Base-by-base conservation (phyloP, 2,797 vertebrate genomes). In the Melanotaenia trifasciata region DNA sequence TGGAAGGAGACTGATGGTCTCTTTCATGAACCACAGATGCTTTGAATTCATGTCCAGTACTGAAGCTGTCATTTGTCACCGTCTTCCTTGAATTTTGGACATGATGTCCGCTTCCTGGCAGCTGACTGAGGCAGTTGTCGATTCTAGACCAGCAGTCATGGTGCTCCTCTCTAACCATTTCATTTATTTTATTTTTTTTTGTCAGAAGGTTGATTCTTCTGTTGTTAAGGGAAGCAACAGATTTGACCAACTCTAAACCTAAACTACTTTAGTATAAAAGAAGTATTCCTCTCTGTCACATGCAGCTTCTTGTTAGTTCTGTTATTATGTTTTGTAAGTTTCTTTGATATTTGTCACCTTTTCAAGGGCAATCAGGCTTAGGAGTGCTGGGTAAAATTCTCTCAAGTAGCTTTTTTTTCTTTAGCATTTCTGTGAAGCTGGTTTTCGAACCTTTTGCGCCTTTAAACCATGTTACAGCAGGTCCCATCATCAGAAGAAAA, bases 301-400 rank as follows among this genome's bases (percentile, higher is more conserved):
- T 59, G 43, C 26, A 6, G 59, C 64, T 64, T 61, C 66, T 33
- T 54, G 56, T 76, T 60, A 36, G 70, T 70, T 72, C 28, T 30
- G 28, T 33, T 33, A 33, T 33, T 6, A 33, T 33, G 32, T 33
- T 33, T 7, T 33, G 32, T 73, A 53, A 40, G 32, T 73, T 72
- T 80, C 43, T 16, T 67, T 72, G 60, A 64, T 30, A 67, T 67
- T 50, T 64, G 65, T 78, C 59, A 60, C 81, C 73, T 73, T 84
- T 82, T 87, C 62, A 85, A 92, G 81, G 85, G 79, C 77, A 36
- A 47, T 65, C 60, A 40, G 47, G 75, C 63, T 76, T 65, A 68
- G 61, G 64, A 87, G 72, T 72, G 32, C 72, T 50, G 56, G 57
- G 57, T 76, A 64, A 76, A 79, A 74, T 73, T 50, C 66, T 56